Evolutionary conservation across 2,888 invertebrate species (phyloP), one percentile per base, ranked within the genome.

Genomic region (Hypena proboscidalis): DNA sequence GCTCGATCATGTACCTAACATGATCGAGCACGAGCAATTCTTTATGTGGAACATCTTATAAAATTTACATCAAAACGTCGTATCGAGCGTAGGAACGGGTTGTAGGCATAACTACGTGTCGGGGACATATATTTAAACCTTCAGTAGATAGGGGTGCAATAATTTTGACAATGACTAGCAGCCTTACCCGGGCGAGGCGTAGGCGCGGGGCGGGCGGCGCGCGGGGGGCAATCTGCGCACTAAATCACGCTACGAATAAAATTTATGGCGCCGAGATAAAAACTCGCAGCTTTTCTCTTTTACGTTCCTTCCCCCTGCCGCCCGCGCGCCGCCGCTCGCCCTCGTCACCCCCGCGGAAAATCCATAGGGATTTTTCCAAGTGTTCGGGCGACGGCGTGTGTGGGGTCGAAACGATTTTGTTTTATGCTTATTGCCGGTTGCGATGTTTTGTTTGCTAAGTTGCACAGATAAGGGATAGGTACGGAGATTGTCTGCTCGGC

Each of bases 231-330:
- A 92, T 92, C 91, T 91, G 90, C 84, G 90, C 91, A 91, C 91
- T 91, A 91, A 91, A 91, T 91, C 91, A 91, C 91, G 91, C 89
- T 91, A 87, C 91, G 91, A 91, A 91, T 91, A 91, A 91, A 91
- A 91, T 91, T 91, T 91, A 91, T 91, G 91, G 91, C 87, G 89
- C 89, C 90, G 90, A 92, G 91, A 92, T 92, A 92, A 92, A 92
- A 92, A 92, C 91, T 91, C 91, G 91, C 90, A 92, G 91, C 91
- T 92, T 91, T 92, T 91, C 91, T 92, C 91, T 91, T 91, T 91
- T 91, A 90, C 90, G 90, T 90, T 89, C 88, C 85, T 89, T 87
- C 83, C 81, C 84, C 80, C 75, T 70, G 53, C 59, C 58, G 34
- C 67, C 63, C 59, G 57, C 67, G 44, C 60, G 56, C 67, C 57